phyloP scores from a whole-genome alignment of 1,140 invertebrate genomes.

The Drosophila arizonae region DNA sequence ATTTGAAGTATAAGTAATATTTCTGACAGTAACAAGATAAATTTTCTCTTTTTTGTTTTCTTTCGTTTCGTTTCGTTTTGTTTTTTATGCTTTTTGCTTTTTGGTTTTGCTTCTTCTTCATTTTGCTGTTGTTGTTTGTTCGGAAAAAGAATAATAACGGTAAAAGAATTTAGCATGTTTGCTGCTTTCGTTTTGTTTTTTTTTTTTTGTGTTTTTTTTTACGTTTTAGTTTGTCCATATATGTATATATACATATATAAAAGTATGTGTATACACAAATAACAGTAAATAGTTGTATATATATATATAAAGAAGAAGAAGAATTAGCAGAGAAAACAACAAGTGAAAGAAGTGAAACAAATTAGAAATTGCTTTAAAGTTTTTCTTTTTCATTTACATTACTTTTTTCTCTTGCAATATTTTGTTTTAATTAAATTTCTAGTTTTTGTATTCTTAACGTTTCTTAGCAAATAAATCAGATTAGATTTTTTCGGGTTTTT shows the following conservation, averaged over 20 bases:
- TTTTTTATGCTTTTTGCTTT: constrained; percentile 22
- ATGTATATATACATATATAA: constrained; percentile 28
- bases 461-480: constrained; percentile 59
- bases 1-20: constrained; percentile 80
- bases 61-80: constrained; percentile 11
- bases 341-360: no score
- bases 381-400: constrained; percentile 23
- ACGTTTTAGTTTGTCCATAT: constrained; percentile 41
- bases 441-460: constrained; percentile 42
- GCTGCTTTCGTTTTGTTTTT: neutral
- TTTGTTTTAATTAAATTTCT: constrained; percentile 34
- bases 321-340: no score
- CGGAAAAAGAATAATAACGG: constrained; percentile 8
- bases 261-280: constrained; percentile 48
- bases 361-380: constrained; percentile 4
- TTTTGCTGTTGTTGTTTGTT: constrained; percentile 1
- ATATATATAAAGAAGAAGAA: no score
- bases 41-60: constrained; percentile 54
- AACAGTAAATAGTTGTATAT: constrained; percentile 51
- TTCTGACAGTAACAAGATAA: constrained; percentile 80
- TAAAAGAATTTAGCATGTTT: constrained; percentile 41
- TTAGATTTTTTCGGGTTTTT: constrained; percentile 26
- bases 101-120: constrained; percentile 16
- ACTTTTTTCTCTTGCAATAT: constrained; percentile 9
- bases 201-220: constrained; percentile 1